Evolutionary conservation across 2,113 vertebrate genomes (phyloP).

Genomic region (Himantopus leucocephalus): DNA sequence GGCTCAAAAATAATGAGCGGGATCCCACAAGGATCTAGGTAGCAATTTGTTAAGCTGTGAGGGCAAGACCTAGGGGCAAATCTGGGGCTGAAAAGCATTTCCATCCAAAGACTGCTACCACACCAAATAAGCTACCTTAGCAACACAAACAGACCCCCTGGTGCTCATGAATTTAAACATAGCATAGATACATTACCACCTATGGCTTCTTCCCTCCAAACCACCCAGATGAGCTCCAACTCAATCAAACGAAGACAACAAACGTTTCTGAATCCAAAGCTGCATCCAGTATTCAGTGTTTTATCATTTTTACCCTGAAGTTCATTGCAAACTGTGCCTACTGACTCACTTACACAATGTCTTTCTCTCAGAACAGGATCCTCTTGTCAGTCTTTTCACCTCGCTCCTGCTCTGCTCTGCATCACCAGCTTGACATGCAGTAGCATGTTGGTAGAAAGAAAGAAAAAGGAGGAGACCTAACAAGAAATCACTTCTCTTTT

Average conservation of each 20-base stretch:
- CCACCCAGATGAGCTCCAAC: background rate
- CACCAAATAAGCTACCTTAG: slow-evolving; percentile 41
- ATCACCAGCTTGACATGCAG: slow-evolving; percentile 13
- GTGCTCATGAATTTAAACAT: slow-evolving; percentile 51
- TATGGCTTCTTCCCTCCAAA: background rate
- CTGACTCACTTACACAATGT: background rate
- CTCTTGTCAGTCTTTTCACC: slow-evolving; percentile 10
- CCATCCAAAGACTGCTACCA: background rate
- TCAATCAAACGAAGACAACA: background rate
- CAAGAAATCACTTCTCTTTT: slow-evolving; percentile 49
- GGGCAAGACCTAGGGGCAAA: slow-evolving; percentile 5
- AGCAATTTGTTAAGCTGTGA: slow-evolving; percentile 16
- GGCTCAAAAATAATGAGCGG: background rate
- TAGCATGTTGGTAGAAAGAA: background rate
- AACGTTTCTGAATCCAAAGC: background rate
- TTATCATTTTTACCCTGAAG: background rate
- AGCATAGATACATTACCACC: background rate
- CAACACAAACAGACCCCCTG: slow-evolving; percentile 20
- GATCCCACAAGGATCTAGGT: background rate
- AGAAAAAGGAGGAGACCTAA: background rate
- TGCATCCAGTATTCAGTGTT: background rate
- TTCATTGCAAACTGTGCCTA: background rate
- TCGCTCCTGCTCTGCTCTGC: slow-evolving; percentile 19
- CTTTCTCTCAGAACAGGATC: background rate
- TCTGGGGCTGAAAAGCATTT: background rate